These are phyloP conservation scores for Ectropis crepuscularia DNA, from an alignment of 2,888 invertebrate genomes.

Conservation along the genomic window DNA sequence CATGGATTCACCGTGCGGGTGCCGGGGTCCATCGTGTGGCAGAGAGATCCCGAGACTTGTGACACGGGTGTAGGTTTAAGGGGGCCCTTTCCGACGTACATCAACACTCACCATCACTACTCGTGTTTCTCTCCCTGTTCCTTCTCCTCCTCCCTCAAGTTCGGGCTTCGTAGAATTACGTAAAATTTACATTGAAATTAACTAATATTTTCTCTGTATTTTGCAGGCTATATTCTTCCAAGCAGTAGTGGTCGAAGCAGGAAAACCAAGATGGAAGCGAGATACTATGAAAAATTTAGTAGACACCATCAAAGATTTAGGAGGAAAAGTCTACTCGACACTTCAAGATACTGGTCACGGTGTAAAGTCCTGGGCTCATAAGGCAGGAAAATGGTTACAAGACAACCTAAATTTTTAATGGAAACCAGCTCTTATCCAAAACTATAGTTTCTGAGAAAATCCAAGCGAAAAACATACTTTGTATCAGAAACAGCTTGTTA, in stretches of 20 bases:
- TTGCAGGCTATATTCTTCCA: slow-evolving; percentile 43
- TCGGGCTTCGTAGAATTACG: too few relatives aligned
- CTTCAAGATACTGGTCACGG: slow-evolving; percentile 34
- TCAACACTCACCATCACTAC: too few relatives aligned
- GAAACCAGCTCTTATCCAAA: too few relatives aligned
- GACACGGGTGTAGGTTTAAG: too few relatives aligned
- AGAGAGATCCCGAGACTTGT: too few relatives aligned
- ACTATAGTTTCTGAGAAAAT: not conserved
- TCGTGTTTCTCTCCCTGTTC: too few relatives aligned
- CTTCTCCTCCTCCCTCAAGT: too few relatives aligned
- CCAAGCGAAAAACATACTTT: too few relatives aligned
- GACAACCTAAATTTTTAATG: slow-evolving; percentile 30
- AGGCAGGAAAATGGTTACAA: slow-evolving; percentile 41
- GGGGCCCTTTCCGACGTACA: too few relatives aligned
- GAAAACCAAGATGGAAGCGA: slow-evolving; percentile 34
- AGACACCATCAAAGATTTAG: slow-evolving; percentile 40
- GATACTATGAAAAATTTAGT: slow-evolving; percentile 34
- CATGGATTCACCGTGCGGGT: too few relatives aligned
- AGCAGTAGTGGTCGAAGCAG: slow-evolving; percentile 34
- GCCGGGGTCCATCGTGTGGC: too few relatives aligned
- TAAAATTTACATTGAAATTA: not conserved
- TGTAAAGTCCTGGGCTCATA: slow-evolving; percentile 36
- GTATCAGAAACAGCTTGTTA: too few relatives aligned
- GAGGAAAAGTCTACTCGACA: slow-evolving; percentile 33
- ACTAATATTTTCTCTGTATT: not conserved